Base-by-base conservation (phyloP, 1,140 invertebrate species). In the Philopotamus ludificatus region DNA sequence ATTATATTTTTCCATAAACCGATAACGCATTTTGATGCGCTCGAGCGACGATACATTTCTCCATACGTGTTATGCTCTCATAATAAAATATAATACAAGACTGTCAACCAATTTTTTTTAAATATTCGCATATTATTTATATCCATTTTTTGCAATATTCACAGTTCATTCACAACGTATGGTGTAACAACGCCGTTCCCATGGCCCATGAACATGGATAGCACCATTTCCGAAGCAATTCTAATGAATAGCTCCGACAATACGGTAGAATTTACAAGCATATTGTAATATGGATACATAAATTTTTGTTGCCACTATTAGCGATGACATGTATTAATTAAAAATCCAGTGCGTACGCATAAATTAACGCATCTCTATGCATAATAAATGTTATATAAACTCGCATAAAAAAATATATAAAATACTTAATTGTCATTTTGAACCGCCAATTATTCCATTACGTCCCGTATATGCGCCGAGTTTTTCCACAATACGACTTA, bases 241-340 rank as follows among this genome's bases (percentile, higher is more conserved):
- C 44, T 41, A 41, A 42, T 23, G 39, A 59, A 9, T 59, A 39
- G 28, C 39, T 23, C 25, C 12, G 12, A 34, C 28, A 34, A 7
- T 7, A 7, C 28, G 4, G 12, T 12, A 7, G 28, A 7, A 12
- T 34, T 34, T 34, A 4, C 12, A 34, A 34, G 12, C 28, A 34
- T 34, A 28, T 25, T 26, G 12, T 57, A 28, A 28, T 16, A 9
- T n/a, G 9, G n/a, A 20, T 21, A 53, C 39, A 60, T 66, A 66
- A 66, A 66, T 66, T 66, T n/a, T 66, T 60, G 60, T 53, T 60
- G 55, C 57, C 64, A 66, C 64, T 53, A 49, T 59, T 51, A 59
- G 26, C 26, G 22, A 65, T 60, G 57, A 54, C 59, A 61, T 50
- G 49, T 61, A 66, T 53, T 28, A 59, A 66, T 66, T 66, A 66